Evolutionary conservation across 2,888 invertebrate species (phyloP).

Genomic region (Romanomermis culicivorax): DNA sequence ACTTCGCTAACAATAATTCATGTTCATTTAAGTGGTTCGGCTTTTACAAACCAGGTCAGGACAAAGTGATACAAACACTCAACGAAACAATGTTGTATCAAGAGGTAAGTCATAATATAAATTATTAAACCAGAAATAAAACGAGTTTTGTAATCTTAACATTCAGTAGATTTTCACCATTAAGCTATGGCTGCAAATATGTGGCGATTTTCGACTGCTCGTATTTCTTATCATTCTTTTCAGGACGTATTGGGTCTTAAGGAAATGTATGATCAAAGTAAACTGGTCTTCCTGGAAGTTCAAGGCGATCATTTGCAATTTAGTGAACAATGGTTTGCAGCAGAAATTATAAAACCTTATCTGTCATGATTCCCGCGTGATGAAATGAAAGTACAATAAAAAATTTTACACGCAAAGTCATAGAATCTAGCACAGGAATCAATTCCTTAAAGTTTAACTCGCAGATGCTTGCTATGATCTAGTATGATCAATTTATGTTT

Average conservation of each 20-base stretch:
- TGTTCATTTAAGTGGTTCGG: slow-evolving; percentile 55
- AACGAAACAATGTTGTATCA: slow-evolving; percentile 51
- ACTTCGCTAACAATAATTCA: not conserved
- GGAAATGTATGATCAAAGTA: slow-evolving; percentile 44
- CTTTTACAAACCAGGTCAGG: slow-evolving; percentile 68
- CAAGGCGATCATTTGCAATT: slow-evolving; percentile 64
- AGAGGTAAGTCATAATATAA: slow-evolving; percentile 43
- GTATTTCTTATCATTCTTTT: slow-evolving; percentile 7
- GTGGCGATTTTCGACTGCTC: too few species aligned
- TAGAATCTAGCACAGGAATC: too few species aligned
- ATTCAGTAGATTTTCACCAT: not conserved
- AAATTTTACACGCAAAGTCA: too few species aligned
- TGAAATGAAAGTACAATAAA: too few species aligned
- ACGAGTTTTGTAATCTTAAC: too few species aligned
- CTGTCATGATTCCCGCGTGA: slow-evolving; percentile 4
- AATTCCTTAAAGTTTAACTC: too few species aligned
- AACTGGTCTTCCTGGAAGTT: slow-evolving; percentile 49
- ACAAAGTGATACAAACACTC: slow-evolving; percentile 43
- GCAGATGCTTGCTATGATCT: too few species aligned
- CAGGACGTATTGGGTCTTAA: slow-evolving; percentile 60
- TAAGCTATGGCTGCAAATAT: too few species aligned
- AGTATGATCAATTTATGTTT: too few species aligned
- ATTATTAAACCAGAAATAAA: too few species aligned
- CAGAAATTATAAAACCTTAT: slow-evolving; percentile 41
- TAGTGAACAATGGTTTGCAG: slow-evolving; percentile 50